Base-by-base conservation (phyloP, 2,797 vertebrate species). In the Rallus crepitans region DNA sequence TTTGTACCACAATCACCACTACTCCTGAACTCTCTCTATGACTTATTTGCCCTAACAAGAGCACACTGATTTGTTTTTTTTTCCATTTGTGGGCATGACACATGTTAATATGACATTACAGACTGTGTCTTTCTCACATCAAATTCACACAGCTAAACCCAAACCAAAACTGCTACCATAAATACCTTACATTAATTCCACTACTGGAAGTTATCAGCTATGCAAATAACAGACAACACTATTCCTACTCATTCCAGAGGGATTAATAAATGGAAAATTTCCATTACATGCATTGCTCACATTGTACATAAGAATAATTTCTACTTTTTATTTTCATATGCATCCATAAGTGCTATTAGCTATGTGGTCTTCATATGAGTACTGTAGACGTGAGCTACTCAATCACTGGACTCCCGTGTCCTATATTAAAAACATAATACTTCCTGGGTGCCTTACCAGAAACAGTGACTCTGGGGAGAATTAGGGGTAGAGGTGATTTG, bases 131-230 rank as follows among this genome's bases (percentile, higher is more conserved):
- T 96, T 94, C 89, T 96, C 81, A 91, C 91, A 94, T 82, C 87
- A 87, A 95, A 89, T 89, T 88, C 91, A 88, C 23, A 2, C 89
- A 90, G 65, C 83, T 47, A 70, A 92, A 65, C 40, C 3, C n/a
- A 93, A 48, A 39, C 0, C 53, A 93, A 95, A 95, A 12, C 30
- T 45, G 30, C 75, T 81, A 61, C 90, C 93, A 88, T 93, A 95
- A 95, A 93, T 82, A 95, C 65, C 92, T 94, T 95, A 96, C 79
- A 92, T 35, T 75, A 82, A 96, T 90, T 96, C 75, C 91, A 96
- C 87, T 97, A 92, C 72, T 80, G 48, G 57, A 92, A 93, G 52
- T 78, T 93, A 91, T 92, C 87, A 96, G 23, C 89, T 87, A 25
- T 70, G 39, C 56, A 82, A 93, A 53, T 72, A 92, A 93, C 64